Evolutionary conservation across 1,140 invertebrate genomes (phyloP).

Genomic region (Heliconius melpomene): DNA sequence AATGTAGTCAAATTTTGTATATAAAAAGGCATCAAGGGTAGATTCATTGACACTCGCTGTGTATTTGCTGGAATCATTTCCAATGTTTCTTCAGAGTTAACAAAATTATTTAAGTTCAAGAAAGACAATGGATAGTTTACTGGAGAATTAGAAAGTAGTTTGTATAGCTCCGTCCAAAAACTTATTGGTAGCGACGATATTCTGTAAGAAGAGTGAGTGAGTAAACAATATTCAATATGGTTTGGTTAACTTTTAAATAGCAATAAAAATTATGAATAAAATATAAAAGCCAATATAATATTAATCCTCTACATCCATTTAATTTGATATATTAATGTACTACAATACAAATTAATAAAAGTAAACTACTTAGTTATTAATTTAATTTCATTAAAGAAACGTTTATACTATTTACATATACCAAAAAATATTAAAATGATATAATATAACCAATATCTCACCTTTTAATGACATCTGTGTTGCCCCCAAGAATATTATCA

Average conservation of each 20-base stretch:
- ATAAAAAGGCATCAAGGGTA: constrained; percentile 66
- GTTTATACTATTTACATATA: too few species aligned
- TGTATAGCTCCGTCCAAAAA: constrained; percentile 69
- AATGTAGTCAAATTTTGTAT: constrained; percentile 62
- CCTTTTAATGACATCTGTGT: constrained; percentile 44
- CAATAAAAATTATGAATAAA: not conserved
- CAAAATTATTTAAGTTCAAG: constrained; percentile 41
- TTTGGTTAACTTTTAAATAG: too few species aligned
- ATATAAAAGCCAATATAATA: not conserved
- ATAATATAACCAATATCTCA: constrained; percentile 19
- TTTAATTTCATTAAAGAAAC: too few species aligned
- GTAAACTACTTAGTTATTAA: too few species aligned
- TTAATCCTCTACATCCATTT: too few species aligned
- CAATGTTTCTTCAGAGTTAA: constrained; percentile 41
- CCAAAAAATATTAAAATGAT: too few species aligned
- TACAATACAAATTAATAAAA: too few species aligned
- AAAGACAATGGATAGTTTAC: constrained; percentile 62
- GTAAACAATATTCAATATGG: too few species aligned
- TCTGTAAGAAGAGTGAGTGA: constrained; percentile 46
- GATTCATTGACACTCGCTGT: constrained; percentile 58
- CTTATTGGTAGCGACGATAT: constrained; percentile 57
- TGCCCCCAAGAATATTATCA: constrained; percentile 41
- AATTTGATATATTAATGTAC: too few species aligned
- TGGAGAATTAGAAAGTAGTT: constrained; percentile 55
- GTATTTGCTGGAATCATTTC: constrained; percentile 52